phyloP scores from a whole-genome alignment of 2,888 invertebrate genomes.

The Digitonthophagus gazella region DNA sequence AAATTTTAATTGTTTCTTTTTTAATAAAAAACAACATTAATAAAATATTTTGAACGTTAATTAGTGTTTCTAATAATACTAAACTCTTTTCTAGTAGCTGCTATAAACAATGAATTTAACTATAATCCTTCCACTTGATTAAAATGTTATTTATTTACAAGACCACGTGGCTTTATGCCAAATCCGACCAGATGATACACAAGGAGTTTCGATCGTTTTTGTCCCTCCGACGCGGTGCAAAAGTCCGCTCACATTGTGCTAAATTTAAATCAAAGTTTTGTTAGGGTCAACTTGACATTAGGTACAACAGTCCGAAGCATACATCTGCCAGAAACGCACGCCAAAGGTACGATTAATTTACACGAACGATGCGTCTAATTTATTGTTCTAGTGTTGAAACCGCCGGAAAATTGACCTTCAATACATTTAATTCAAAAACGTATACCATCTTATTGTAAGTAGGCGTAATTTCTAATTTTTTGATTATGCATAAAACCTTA shows the following conservation, averaged over 20 bases:
- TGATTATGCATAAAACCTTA: background rate
- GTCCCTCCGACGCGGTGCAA: background rate
- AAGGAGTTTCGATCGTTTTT: no score
- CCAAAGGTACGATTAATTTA: slow-evolving; percentile 3
- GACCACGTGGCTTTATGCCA: slow-evolving; percentile 18
- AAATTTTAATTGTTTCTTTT: no score
- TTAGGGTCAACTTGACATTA: slow-evolving; percentile 17
- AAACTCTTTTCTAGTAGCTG: no score
- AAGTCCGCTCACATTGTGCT: background rate
- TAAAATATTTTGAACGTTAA: no score
- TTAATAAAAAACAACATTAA: no score
- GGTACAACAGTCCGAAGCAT: background rate
- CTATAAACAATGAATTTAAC: no score
- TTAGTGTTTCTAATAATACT: no score
- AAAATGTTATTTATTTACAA: slow-evolving; percentile 4
- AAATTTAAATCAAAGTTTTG: slow-evolving; percentile 23
- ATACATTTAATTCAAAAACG: background rate
- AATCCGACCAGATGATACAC: slow-evolving; percentile 24
- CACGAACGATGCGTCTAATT: slow-evolving; percentile 9
- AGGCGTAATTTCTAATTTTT: background rate
- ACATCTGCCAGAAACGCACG: background rate
- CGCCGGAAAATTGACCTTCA: no score
- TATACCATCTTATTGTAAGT: background rate
- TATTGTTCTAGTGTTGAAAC: slow-evolving; percentile 8
- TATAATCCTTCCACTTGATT: no score